Evolutionary conservation across 2,888 invertebrate species (phyloP).

Genomic region (Caenorhabditis sp.): DNA sequence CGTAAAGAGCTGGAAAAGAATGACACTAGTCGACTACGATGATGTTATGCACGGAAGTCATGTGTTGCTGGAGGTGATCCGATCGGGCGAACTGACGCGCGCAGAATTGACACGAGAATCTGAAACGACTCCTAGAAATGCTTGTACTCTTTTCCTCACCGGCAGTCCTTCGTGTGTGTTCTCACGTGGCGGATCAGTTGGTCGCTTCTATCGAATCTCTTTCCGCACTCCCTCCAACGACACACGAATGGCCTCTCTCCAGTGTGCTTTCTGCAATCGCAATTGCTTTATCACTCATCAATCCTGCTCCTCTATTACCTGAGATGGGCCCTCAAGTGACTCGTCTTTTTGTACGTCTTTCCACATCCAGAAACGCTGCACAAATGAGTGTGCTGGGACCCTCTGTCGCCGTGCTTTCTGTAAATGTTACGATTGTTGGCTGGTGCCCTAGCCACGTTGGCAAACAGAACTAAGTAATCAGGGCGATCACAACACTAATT

Average conservation of each 20-base stretch:
- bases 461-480: slow-evolving; percentile 3
- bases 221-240: slow-evolving; percentile 48
- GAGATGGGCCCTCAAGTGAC: slow-evolving; percentile 62
- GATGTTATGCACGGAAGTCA: slow-evolving; percentile 43
- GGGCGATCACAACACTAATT: slow-evolving; percentile 17
- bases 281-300: not conserved
- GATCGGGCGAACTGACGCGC: slow-evolving; percentile 56
- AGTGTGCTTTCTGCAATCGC: slow-evolving; percentile 42
- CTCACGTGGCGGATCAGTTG: slow-evolving; percentile 60
- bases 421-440: not conserved
- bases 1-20: not conserved
- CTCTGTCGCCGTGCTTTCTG: slow-evolving; percentile 53
- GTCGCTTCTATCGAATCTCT: slow-evolving; percentile 60
- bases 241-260: slow-evolving; percentile 59
- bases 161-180: slow-evolving; percentile 58
- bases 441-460: not conserved
- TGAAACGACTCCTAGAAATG: slow-evolving; percentile 1
- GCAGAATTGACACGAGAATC: slow-evolving; percentile 47
- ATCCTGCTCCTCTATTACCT: slow-evolving; percentile 18
- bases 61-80: slow-evolving; percentile 63
- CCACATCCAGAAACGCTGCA: slow-evolving; percentile 51
- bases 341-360: slow-evolving; percentile 65
- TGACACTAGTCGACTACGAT: slow-evolving; percentile 47
- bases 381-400: slow-evolving; percentile 41
- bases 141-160: slow-evolving; percentile 1